phyloP scores from a whole-genome alignment of 2,888 invertebrate species.

The Achlya flavicornis region DNA sequence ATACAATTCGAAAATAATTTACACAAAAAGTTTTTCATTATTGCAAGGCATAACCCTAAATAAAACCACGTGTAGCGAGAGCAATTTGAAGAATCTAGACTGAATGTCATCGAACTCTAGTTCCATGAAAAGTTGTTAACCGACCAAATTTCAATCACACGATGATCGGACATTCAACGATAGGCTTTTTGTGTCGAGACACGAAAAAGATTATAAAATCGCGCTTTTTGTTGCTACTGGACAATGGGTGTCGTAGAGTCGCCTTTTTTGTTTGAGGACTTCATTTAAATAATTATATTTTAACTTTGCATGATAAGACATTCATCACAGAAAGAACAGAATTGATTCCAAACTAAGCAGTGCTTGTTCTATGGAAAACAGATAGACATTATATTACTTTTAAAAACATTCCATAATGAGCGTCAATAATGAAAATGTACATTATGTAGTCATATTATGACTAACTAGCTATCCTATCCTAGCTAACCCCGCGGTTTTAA shows the following conservation, averaged over 20 bases:
- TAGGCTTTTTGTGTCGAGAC: constrained; percentile 54
- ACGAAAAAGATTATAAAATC: constrained; percentile 63
- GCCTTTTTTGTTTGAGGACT: constrained; percentile 19
- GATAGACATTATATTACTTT: too few relatives aligned
- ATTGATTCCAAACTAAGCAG: too few relatives aligned
- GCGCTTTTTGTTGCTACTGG: constrained; percentile 46
- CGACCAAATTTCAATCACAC: constrained; percentile 61
- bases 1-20: too few relatives aligned
- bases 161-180: constrained; percentile 43
- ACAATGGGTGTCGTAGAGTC: constrained; percentile 31
- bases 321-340: too few relatives aligned
- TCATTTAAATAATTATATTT: neutral
- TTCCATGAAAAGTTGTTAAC: constrained; percentile 57
- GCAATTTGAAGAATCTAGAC: constrained; percentile 19
- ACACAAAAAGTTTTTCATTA: neutral
- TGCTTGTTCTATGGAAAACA: too few relatives aligned
- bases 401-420: too few relatives aligned
- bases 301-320: neutral
- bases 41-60: neutral
- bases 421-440: too few relatives aligned
- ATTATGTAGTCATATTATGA: too few relatives aligned
- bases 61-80: constrained; percentile 1
- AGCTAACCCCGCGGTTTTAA: too few relatives aligned
- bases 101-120: constrained; percentile 48
- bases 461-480: too few relatives aligned